Conservation (phyloP, 2,113 vertebrate genomes). For the Psilopogon haemacephalus region DNA sequence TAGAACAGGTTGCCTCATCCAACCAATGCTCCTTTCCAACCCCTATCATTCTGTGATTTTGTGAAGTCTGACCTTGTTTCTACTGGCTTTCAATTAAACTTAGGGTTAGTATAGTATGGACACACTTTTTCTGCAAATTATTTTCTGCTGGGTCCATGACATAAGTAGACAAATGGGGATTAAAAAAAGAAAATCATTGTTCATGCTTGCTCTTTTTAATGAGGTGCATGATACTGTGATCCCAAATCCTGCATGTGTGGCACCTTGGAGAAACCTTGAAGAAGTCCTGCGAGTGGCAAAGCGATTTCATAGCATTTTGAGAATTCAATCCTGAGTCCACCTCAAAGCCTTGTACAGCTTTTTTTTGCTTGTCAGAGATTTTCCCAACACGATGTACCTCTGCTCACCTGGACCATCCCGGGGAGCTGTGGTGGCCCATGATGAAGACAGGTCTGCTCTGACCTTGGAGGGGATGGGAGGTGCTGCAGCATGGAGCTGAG, state of each 20-base stretch:
- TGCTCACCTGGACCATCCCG: neutral
- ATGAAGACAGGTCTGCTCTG: neutral
- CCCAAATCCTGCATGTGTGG: fast-evolving
- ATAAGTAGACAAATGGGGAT: neutral
- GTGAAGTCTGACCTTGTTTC: neutral
- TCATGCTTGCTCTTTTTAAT: neutral
- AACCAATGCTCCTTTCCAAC: too few species aligned
- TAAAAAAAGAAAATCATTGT: neutral
- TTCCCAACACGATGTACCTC: neutral
- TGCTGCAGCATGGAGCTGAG: neutral
- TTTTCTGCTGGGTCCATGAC: too few species aligned
- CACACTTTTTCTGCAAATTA: neutral
- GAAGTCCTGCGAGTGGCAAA: neutral
- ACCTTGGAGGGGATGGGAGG: fast-evolving
- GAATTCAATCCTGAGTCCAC: too few species aligned
- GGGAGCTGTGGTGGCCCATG: neutral
- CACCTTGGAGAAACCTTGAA: neutral
- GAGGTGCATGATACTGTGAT: neutral
- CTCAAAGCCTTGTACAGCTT: neutral
- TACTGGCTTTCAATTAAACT: neutral
- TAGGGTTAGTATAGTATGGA: neutral
- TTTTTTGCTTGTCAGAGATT: neutral
- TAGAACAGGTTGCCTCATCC: too few species aligned
- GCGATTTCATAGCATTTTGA: neutral
- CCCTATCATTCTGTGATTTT: too few species aligned